Base-by-base conservation (phyloP, 2,113 vertebrate genomes). In the Marmota monax region DNA sequence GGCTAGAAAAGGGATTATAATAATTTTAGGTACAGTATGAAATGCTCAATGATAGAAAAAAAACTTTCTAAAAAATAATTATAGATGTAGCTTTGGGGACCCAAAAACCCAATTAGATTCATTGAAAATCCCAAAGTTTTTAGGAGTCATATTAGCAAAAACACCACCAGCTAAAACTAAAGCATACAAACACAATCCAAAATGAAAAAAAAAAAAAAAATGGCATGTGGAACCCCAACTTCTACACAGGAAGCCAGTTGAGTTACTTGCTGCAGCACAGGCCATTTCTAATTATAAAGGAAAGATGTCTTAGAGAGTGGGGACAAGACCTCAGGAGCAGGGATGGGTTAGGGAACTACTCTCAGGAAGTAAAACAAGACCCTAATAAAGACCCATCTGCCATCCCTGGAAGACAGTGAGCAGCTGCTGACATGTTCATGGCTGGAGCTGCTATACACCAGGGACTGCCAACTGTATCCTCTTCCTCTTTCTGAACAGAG, bases 21-120 rank as follows among this genome's bases (percentile, higher is more conserved):
- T 61, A 45, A 80, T 80, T 84, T 90, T 70, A 90, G 84, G 45
- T 27, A 72, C 76, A 90, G 11, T 56, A 11, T 73, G 37, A 92
- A 84, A 90, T 70, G 12, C n/a, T 20, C 65, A 23, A 74, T 80
- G 73, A 65, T n/a, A 84, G 20, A 10, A 45, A 58, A 90, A 69
- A 34, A 18, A 77, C n/a, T 37, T 2, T 74, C 65, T 85, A 82
- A 80, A 82, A 93, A 94, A 92, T 88, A 90, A 94, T 72, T 74
- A 76, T 1, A 92, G 14, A 63, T 69, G 18, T 82, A 45, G 20
- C 78, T 94, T 79, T 90, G 39, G 14, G 45, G 29, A 48, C 76
- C 65, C 8, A 69, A 72, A 72, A 92, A 90, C 20, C 27, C 82
- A 87, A 8, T 39, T 51, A 94, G 29, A 94, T n/a, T 93, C 84